Conservation (phyloP, 2,113 vertebrate genomes). For the Nyctibius bracteatus region DNA sequence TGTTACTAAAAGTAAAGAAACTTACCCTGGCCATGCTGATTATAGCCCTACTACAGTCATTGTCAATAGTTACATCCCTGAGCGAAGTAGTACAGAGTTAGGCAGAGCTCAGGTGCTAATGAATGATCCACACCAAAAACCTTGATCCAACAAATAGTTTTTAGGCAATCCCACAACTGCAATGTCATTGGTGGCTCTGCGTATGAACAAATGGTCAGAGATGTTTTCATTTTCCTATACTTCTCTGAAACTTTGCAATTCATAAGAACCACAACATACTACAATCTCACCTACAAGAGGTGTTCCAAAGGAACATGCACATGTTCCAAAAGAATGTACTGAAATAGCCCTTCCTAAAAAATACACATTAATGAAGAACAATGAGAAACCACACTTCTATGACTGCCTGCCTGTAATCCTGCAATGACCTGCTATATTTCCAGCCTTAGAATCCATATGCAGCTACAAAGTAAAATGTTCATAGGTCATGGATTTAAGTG, state of each 20-base stretch:
- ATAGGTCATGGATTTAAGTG: background rate
- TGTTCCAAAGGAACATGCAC: background rate
- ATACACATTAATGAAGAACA: background rate
- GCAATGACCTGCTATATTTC: background rate
- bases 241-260: background rate
- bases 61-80: background rate
- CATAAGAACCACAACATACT: background rate
- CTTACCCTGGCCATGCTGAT: background rate
- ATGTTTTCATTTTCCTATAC: background rate
- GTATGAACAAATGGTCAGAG: background rate
- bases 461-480: background rate
- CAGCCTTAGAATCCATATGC: background rate
- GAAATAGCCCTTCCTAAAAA: background rate
- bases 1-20: background rate
- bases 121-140: background rate
- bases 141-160: background rate
- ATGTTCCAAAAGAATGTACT: background rate
- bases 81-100: background rate
- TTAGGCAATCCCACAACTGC: background rate
- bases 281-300: background rate
- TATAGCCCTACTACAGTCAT: background rate
- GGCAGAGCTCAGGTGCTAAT: background rate
- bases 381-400: background rate
- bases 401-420: background rate
- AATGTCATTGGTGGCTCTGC: rapidly evolving